phyloP scores from a whole-genome alignment of 37 sponge, comb jelly and placozoan genomes.

The Trichoplax adhaerens region DNA sequence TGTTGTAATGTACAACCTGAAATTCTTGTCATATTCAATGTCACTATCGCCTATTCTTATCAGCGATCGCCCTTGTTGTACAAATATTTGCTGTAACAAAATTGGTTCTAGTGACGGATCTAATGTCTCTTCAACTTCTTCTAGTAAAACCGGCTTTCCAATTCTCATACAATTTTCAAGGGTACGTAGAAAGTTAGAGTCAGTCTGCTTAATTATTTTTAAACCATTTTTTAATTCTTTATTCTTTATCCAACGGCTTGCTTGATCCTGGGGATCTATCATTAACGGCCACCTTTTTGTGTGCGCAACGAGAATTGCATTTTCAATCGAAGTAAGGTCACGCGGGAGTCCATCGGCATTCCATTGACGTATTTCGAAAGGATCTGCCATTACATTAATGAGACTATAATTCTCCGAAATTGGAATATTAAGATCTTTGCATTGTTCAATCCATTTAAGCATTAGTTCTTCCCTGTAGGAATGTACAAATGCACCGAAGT shows the following conservation, averaged over 20 bases:
- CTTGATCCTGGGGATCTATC: constrained; percentile 99
- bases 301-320: constrained; percentile 87
- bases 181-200: constrained; percentile 89
- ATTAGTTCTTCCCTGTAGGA: constrained; percentile 73
- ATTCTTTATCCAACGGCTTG: constrained; percentile 82
- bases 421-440: constrained; percentile 80
- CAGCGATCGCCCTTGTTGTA: constrained; percentile 78
- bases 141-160: constrained; percentile 87
- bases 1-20: constrained; percentile 98
- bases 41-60: constrained; percentile 96
- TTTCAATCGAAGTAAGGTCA: constrained; percentile 85
- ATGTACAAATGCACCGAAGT: constrained; percentile 93
- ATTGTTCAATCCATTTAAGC: constrained; percentile 50
- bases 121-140: constrained; percentile 88
- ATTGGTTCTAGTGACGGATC: constrained; percentile 97
- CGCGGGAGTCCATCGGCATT: constrained; percentile 84
- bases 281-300: constrained; percentile 95
- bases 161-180: constrained; percentile 97
- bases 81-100: constrained; percentile 89
- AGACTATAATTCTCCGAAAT: constrained; percentile 69
- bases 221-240: constrained; percentile 88
- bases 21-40: constrained; percentile 96
- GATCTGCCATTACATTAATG: constrained; percentile 48
- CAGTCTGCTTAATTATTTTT: constrained; percentile 88
- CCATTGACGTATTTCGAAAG: constrained; percentile 95